These are phyloP conservation scores for human (Homo sapiens) DNA, from an alignment of 2,113 vertebrate genomes.

Conservation along the genomic window GRCh38 chr13:43325001-43325500, in stretches of 20 bases:
- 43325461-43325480: conserved; percentile 86
- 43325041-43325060: conserved; percentile 57
- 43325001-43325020: background rate
- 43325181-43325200: conserved; percentile 42
- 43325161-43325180: background rate
- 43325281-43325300: conserved; percentile 76
- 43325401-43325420: conserved; percentile 84
- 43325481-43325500: conserved; percentile 85
- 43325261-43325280: conserved; percentile 49
- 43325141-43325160: background rate
- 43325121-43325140: background rate
- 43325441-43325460: conserved; percentile 84
- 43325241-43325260: conserved; percentile 52
- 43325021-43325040: conserved; percentile 27
- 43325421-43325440: conserved; percentile 79
- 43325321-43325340: conserved; percentile 81
- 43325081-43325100: conserved; percentile 11
- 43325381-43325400: conserved; percentile 84
- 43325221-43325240: conserved; percentile 4
- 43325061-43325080: conserved; percentile 20
- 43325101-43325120: background rate
- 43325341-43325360: conserved; percentile 83
- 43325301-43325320: conserved; percentile 69
- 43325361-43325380: conserved; percentile 79
- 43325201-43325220: conserved; percentile 59